These are phyloP conservation scores for Setophaga petechia DNA, from an alignment of 2,113 vertebrate genomes.

Conservation along the genomic window DNA sequence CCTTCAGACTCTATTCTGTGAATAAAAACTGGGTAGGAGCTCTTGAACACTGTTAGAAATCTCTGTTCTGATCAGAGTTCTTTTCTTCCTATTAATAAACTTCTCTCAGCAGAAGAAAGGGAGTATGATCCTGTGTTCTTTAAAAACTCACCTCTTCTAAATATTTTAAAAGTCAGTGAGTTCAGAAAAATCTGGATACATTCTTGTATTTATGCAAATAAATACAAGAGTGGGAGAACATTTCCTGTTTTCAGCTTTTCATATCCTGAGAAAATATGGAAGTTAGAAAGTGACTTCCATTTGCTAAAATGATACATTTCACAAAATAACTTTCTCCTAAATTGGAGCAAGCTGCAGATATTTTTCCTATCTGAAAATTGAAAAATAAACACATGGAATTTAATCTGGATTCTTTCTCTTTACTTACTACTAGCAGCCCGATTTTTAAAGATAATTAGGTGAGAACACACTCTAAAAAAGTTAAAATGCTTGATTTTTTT, in stretches of 20 bases:
- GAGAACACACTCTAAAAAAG: fast-evolving
- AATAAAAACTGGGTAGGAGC: not conserved
- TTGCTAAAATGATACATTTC: not conserved
- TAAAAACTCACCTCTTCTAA: not conserved
- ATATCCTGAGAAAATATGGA: not conserved
- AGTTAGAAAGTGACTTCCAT: not conserved
- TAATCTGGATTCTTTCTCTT: not conserved
- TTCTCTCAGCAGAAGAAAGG: not conserved
- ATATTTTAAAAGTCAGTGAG: not conserved
- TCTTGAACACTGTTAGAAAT: not conserved
- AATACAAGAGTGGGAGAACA: not conserved
- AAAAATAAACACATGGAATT: not conserved
- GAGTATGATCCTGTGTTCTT: not conserved
- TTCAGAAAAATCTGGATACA: not conserved
- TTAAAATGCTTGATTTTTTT: not conserved
- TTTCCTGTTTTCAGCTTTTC: not conserved
- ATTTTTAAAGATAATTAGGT: not conserved
- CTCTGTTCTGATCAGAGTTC: not conserved
- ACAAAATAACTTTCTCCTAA: not conserved
- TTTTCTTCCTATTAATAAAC: not conserved
- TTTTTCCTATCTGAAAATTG: not conserved
- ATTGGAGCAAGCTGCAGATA: not conserved
- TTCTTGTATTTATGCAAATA: not conserved
- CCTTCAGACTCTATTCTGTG: not conserved
- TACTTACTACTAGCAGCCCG: not conserved